Evolutionary conservation across 1,140 invertebrate genomes (phyloP), one percentile per base, ranked within the genome.

Genomic region (Drosophila bocki): DNA sequence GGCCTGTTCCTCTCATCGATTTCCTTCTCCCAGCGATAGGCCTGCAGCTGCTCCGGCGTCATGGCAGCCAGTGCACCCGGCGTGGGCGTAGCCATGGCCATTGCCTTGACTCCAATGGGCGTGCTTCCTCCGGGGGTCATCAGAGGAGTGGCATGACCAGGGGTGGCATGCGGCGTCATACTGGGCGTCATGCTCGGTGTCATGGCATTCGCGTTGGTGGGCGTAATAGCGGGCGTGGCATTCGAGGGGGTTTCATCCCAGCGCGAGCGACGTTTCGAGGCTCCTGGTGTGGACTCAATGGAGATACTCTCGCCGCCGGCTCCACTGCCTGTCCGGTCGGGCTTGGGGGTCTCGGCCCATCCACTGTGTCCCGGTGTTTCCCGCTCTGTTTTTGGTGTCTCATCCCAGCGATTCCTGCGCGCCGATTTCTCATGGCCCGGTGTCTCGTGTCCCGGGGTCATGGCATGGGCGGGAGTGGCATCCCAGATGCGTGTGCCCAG

Each of bases 11-110:
- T 94, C 91, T 99, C 98, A 91, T 99, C 99, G 63, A 99, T 99
- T 94, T 99, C 99, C 83, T 98, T 95, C 93, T 99, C 99, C 98
- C 98, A 99, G n/a, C 98, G 96, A 93, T 98, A 99, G 0, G 98
- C 98, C 93, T 99, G 99, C 69, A 99, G 93, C 93, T 99, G 99
- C 93, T 99, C 99, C 0, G 99, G 99, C 0, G 99, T 99, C 99
- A 99, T 99, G 2, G 98, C 97, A 75, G 98, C 96, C 50, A 99
- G 94, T 88, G 99, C 98, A 68, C 97, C 97, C 0, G 98, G 98
- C 1, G 98, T 99, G 0, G 99, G 99, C 1, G 99, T 99, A 0
- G 98, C 97, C 96, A 99, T 96, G 0, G 95, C 98, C 98, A 99
- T 99, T 1, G 99, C 99, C 93, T 99, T 99, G 1, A 96, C 94